These are phyloP conservation scores for Scelioninae gen. 1 DNA, from an alignment of 2,888 invertebrate species.

Conservation along the genomic window DNA sequence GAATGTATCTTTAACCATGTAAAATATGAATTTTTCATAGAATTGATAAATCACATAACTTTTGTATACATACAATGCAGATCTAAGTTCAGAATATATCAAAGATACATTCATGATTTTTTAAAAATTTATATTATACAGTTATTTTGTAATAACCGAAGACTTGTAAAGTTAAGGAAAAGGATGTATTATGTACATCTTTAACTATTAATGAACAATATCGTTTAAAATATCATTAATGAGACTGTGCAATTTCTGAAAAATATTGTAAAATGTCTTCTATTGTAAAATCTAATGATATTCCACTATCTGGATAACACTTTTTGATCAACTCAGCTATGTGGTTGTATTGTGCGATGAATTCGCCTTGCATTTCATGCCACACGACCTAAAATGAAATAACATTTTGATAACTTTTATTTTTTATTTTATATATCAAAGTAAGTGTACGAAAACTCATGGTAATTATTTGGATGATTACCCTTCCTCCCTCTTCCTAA, in stretches of 20 bases:
- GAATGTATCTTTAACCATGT: too few relatives aligned
- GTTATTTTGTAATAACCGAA: background rate
- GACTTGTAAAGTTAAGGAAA: conserved; percentile 6
- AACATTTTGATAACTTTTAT: conserved; percentile 18
- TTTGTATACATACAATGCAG: too few relatives aligned
- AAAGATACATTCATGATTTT: too few relatives aligned
- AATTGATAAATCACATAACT: too few relatives aligned
- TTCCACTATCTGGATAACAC: conserved; percentile 98
- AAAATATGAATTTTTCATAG: too few relatives aligned
- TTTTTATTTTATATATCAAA: background rate
- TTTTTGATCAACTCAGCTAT: conserved; percentile 96
- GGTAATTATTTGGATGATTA: too few relatives aligned
- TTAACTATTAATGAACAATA: conserved; percentile 19
- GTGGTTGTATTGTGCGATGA: conserved; percentile 97
- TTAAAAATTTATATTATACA: too few relatives aligned
- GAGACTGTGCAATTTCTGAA: conserved; percentile 98
- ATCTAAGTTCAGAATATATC: too few relatives aligned
- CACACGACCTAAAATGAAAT: conserved; percentile 92
- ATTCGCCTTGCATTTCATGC: conserved; percentile 99
- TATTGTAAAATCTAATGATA: conserved; percentile 96
- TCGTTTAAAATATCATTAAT: conserved; percentile 85
- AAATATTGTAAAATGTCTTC: conserved; percentile 98
- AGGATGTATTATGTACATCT: background rate
- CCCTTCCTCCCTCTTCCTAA: too few relatives aligned
- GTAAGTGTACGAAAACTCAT: background rate